Evolutionary conservation across 2,797 vertebrate genomes (phyloP).

Genomic region (Argya squamiceps): DNA sequence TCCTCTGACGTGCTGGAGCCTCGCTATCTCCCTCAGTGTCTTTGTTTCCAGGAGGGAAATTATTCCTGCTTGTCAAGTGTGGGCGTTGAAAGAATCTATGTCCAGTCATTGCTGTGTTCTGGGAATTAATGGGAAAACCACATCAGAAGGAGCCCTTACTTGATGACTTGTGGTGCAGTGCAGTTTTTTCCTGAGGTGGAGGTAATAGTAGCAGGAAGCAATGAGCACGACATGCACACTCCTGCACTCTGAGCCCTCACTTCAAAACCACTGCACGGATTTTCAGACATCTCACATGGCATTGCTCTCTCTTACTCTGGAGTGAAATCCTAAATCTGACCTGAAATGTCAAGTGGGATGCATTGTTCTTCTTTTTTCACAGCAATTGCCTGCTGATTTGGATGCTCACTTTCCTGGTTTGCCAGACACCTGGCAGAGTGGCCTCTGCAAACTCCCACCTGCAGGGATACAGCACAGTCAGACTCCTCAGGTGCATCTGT

Average conservation of each 20-base stretch:
- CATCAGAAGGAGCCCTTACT: background rate
- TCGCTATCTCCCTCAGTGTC: background rate
- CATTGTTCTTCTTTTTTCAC: background rate
- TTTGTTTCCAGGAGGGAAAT: background rate
- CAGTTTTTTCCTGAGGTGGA: background rate
- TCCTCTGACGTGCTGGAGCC: background rate
- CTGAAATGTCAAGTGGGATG: background rate
- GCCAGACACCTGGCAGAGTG: background rate
- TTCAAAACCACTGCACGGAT: background rate
- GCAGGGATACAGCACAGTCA: background rate
- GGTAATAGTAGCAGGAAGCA: background rate
- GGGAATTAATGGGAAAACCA: background rate
- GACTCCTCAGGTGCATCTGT: background rate
- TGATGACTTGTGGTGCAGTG: background rate
- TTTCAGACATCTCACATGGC: background rate
- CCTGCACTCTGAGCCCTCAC: background rate
- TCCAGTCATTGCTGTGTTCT: background rate
- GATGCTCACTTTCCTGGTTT: background rate
- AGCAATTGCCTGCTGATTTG: background rate
- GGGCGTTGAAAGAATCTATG: background rate
- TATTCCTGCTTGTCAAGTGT: background rate
- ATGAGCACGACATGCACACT: fast-evolving
- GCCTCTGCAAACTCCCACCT: background rate
- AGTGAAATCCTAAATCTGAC: background rate
- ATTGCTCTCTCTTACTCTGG: background rate